A percentile compares a stretch with the other conserved stretches of the same genome.
Conservation (phyloP, 2,888 invertebrate genomes). For the Zelleria hepariella region DNA sequence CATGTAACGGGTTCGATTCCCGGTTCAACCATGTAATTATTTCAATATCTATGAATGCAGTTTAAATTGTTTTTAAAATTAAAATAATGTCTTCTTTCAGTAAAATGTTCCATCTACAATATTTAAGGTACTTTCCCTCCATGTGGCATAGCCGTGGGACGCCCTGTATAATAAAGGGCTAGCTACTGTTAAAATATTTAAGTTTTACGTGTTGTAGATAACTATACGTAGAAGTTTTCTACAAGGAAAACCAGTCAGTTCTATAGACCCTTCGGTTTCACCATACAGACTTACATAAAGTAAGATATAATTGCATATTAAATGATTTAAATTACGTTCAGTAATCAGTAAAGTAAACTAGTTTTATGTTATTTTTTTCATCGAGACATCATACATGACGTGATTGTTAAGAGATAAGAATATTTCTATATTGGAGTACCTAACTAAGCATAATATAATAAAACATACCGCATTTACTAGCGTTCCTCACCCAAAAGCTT, state of each 20-base stretch:
- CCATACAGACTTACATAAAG: not conserved
- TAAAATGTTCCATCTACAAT: no score
- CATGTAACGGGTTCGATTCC: no score
- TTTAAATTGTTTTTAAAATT: no score
- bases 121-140: no score
- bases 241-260: not conserved
- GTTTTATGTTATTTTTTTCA: no score
- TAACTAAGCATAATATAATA: not conserved
- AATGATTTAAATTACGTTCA: not conserved
- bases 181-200: not conserved
- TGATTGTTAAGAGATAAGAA: not conserved
- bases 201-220: not conserved
- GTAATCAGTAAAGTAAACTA: no score
- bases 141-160: no score
- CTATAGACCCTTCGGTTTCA: not conserved
- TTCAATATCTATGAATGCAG: no score
- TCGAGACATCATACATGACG: no score
- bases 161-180: not conserved
- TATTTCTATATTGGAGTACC: not conserved
- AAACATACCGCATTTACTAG: not conserved
- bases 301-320: not conserved
- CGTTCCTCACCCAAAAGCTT: not conserved
- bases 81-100: no score
- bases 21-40: no score
- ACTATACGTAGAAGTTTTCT: constrained; percentile 1